These are phyloP conservation scores for Neoascia interrupta DNA, from an alignment of 2,888 invertebrate species.

Conservation along the genomic window DNA sequence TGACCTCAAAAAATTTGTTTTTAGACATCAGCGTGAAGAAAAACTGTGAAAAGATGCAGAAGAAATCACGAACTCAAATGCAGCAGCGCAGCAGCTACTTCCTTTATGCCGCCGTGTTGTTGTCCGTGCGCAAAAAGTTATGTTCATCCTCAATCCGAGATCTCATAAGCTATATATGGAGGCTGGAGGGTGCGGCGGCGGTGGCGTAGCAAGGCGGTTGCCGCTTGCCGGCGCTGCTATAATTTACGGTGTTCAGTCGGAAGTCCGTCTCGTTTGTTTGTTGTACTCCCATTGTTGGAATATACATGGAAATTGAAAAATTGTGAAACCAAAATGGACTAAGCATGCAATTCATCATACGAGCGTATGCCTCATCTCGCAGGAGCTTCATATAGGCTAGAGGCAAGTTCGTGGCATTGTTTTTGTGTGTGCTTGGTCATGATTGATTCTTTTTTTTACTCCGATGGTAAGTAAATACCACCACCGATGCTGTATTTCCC, in stretches of 20 bases:
- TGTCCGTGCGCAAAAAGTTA: conserved; percentile 62
- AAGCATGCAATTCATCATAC: conserved; percentile 39
- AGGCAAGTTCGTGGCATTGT: no score
- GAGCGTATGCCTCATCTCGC: no score
- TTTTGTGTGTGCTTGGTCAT: no score
- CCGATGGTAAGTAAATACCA: no score
- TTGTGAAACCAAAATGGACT: conserved; percentile 61
- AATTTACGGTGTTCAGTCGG: conserved; percentile 53
- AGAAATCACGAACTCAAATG: conserved; percentile 52
- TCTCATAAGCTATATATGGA: no score
- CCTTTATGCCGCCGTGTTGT: conserved; percentile 49
- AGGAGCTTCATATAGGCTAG: no score
- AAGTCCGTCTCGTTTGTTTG: conserved; percentile 62
- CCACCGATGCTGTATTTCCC: no score
- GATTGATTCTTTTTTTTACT: conserved; percentile 61
- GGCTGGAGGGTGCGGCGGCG: no score
- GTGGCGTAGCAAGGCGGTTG: no score
- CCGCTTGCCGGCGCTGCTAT: conserved; percentile 45
- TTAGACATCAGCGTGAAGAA: conserved; percentile 48
- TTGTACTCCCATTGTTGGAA: no score
- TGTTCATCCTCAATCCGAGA: conserved; percentile 65
- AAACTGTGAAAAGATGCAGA: conserved; percentile 62
- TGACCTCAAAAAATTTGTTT: conserved; percentile 59
- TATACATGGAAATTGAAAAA: conserved; percentile 48
- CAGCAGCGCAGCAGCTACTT: conserved; percentile 58